Conservation (phyloP, 2,797 vertebrate species). For the Pipistrellus nathusii region DNA sequence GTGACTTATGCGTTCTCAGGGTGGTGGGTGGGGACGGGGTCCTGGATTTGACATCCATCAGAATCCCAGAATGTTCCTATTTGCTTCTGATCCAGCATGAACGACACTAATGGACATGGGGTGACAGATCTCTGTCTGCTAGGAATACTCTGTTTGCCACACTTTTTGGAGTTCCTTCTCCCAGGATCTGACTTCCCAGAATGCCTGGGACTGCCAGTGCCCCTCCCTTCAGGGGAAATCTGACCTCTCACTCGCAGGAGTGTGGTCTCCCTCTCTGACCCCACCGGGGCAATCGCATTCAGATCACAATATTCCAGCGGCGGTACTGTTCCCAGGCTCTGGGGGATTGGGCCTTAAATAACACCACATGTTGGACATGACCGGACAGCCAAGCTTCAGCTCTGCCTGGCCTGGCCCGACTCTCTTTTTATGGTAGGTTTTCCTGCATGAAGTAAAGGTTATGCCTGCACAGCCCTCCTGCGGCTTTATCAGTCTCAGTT, state of each 20-base stretch:
- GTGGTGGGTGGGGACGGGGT: background rate
- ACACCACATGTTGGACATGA: conserved; percentile 75
- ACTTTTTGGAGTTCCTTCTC: background rate
- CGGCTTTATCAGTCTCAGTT: conserved; percentile 75
- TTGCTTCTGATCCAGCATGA: background rate
- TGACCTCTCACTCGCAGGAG: conserved; percentile 51
- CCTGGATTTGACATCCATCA: background rate
- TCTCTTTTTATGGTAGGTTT: conserved; percentile 66
- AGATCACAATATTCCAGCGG: conserved; percentile 41
- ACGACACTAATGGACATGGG: accelerated
- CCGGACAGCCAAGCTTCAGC: conserved; percentile 27
- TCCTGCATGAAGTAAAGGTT: conserved; percentile 70
- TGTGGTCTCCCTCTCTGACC: conserved; percentile 63
- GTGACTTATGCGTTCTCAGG: accelerated
- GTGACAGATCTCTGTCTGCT: background rate
- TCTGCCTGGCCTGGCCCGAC: conserved; percentile 21
- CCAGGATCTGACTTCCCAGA: background rate
- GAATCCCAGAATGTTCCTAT: background rate
- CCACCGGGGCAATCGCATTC: background rate
- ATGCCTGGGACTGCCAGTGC: background rate
- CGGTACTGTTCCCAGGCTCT: conserved; percentile 42
- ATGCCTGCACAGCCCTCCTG: conserved; percentile 71
- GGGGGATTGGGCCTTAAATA: conserved; percentile 66
- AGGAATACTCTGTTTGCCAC: background rate
- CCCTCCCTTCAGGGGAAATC: conserved; percentile 18